Evolutionary conservation across 2,797 vertebrate species (phyloP), one percentile per base, ranked within the genome.

Genomic region (Anguilla megastoma): DNA sequence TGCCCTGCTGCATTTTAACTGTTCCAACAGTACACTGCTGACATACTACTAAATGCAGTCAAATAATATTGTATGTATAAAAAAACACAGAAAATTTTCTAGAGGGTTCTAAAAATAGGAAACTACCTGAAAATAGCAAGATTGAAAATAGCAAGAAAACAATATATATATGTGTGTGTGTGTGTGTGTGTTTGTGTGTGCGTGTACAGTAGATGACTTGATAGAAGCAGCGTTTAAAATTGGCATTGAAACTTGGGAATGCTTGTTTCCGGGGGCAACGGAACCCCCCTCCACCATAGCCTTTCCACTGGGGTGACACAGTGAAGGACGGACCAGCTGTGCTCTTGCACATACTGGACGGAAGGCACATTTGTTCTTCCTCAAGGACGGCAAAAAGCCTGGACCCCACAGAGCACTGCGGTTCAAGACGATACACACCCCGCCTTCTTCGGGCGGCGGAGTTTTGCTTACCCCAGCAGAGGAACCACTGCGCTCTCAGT

Each of bases 241-340:
- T 87, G 63, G 69, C 48, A 50, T 52, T 87, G 63, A 74, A 52
- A 24, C 45, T 50, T 27, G 41, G 56, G 52, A 76, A 69, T 45
- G 7, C 83, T 48, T 71, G 48, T 84, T 89, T 82, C 86, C 88
- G 85, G 45, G 88, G 82, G 82, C 82, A 66, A 36, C 79, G 82
- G 21, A 86, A 63, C 30, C 24, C n/a, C 45, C 27, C n/a, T 30
- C 80, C 10, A 36, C 58, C 60, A 30, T 76, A 74, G 33, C 71
- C 80, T 14, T 54, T 9, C 80, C 60, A 66, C 50, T 45, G 27
- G 24, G 52, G 83, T 52, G 60, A 41, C 85, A 58, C 69, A 85
- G 86, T 54, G 56, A 89, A 89, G 88, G 83, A 85, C 86, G 16
- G 45, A 41, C 66, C 83, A 89, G 86, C 82, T 41, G 63, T 33